A percentile compares a stretch with the other conserved stretches of the same genome.
Conservation (phyloP, 2,888 invertebrate species). For the Stenurella melanura region DNA sequence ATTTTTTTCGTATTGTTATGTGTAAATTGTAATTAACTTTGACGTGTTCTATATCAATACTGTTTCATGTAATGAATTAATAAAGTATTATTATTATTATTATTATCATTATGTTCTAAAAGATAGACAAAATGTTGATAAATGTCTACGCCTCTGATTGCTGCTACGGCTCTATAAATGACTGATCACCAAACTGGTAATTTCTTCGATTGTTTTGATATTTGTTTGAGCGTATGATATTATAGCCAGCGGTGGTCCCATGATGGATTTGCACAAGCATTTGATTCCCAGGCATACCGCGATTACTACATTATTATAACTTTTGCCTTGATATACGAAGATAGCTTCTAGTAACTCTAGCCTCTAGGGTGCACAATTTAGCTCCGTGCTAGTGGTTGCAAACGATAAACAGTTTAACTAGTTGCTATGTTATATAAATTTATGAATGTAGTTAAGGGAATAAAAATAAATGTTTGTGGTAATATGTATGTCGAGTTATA, state of each 20-base stretch:
- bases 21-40: too few relatives aligned
- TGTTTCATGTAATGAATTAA: too few relatives aligned
- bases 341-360: slow-evolving; percentile 42
- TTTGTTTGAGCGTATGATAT: slow-evolving; percentile 49
- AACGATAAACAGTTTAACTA: slow-evolving; percentile 47
- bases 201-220: slow-evolving; percentile 50
- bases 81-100: too few relatives aligned
- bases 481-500: slow-evolving; percentile 5
- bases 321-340: slow-evolving; percentile 39
- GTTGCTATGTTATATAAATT: slow-evolving; percentile 34
- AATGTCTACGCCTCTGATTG: slow-evolving; percentile 4
- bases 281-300: slow-evolving; percentile 45
- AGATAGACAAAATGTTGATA: neutral
- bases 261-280: slow-evolving; percentile 47
- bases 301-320: slow-evolving; percentile 45
- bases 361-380: slow-evolving; percentile 42
- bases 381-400: slow-evolving; percentile 45
- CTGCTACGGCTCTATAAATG: slow-evolving; percentile 35
- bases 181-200: slow-evolving; percentile 43
- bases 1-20: too few relatives aligned
- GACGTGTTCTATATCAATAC: too few relatives aligned
- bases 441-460: slow-evolving; percentile 29
- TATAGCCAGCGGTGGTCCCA: slow-evolving; percentile 48
- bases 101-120: too few relatives aligned
- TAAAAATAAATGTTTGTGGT: slow-evolving; percentile 27